Base-by-base conservation (phyloP, 2,888 invertebrate species). In the Latrodectus hesperus region DNA sequence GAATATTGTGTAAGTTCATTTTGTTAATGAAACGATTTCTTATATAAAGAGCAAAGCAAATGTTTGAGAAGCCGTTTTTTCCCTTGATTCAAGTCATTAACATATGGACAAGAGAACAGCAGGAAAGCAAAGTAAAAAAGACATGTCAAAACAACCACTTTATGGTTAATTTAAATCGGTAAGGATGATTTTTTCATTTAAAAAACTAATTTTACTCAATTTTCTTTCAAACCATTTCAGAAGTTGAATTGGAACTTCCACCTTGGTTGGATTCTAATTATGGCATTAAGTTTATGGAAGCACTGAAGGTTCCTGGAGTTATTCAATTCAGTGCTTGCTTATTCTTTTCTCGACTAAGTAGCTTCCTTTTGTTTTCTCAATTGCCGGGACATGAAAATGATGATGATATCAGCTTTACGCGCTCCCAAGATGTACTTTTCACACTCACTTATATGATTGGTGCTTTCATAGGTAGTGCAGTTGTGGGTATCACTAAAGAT, bases 261-360 rank as follows among this genome's bases (percentile, higher is more conserved):
- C 52, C n/a, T 0, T 85, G 85, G 85, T 26, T 85, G 64, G 16
- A 74, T n/a, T 14, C 74, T 4, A 68, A 52, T 0, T 17, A 17
- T 8, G 68, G 79, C 71, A 75, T 85, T 14, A 70, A 74, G 16
- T 74, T 70, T 17, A 22, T 26, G 11, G 75, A 85, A 1, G 80
- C 80, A 9, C 38, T 79, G 11, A 10, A 16, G 2, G 16, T 85
- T 10, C 80, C 85, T 2, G 98, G 98, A 51, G 98, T 99, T 2
- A 90, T 97, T 4, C 98, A 98, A 93, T 99, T 96, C 93, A 96
- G 98, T 0, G 92, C 98, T 67, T 97, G 97, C 67, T 94, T 99
- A 68, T 99, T 99, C 93, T 99, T 99, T 93, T 96, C 98, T 14
- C 99, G 99, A 93, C 94, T 99, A 71, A 98, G 99, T 91, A 97